Evolutionary conservation across 2,797 vertebrate species (phyloP).

Genomic region (Coendou prehensilis): DNA sequence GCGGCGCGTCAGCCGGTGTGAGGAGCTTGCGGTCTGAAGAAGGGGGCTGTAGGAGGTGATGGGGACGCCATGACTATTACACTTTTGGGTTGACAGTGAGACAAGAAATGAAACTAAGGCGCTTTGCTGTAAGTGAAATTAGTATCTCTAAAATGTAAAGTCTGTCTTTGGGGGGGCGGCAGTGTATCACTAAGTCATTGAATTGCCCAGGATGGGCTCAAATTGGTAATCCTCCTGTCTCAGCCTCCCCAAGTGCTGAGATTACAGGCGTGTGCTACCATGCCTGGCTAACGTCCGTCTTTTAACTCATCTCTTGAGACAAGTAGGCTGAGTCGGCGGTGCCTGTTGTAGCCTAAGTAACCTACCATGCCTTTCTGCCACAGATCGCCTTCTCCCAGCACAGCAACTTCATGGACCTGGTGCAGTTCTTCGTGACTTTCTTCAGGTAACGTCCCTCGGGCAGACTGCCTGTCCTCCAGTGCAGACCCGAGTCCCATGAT

Average conservation of each 20-base stretch:
- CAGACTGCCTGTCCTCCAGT: constrained; percentile 43
- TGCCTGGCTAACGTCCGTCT: neutral
- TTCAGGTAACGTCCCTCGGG: constrained; percentile 94
- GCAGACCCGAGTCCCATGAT: neutral
- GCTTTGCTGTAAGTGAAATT: constrained; percentile 37
- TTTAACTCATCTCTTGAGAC: constrained; percentile 12
- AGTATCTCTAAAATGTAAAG: constrained; percentile 1
- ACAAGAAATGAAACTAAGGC: neutral
- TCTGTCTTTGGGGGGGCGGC: neutral
- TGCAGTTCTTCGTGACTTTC: constrained; percentile 99
- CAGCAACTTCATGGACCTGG: constrained; percentile 99
- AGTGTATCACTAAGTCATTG: neutral
- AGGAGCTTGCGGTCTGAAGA: neutral
- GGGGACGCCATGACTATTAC: neutral
- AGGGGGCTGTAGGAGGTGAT: neutral
- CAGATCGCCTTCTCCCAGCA: constrained; percentile 99
- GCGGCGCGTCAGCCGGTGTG: too few relatives aligned
- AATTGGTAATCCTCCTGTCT: neutral
- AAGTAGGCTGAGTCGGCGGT: neutral
- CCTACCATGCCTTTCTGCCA: constrained; percentile 82
- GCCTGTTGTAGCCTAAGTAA: constrained; percentile 53
- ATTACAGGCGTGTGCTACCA: neutral
- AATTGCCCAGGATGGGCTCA: neutral
- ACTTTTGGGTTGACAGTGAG: neutral
- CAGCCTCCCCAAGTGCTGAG: neutral